Evolutionary conservation across 2,888 invertebrate genomes (phyloP).

Genomic region (Coelinius sp.): DNA sequence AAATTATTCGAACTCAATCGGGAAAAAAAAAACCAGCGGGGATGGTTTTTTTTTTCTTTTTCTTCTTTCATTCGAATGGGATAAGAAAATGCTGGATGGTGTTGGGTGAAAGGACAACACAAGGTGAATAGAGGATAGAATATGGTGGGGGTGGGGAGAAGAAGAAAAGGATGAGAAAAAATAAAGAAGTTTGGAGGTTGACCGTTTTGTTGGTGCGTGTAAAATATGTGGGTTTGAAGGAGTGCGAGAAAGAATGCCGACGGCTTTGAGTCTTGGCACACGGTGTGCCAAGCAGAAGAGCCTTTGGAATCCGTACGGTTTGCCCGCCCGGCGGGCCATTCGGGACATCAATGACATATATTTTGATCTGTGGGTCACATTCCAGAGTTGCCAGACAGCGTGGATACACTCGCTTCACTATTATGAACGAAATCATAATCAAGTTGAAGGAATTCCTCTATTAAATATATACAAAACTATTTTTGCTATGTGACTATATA

Average conservation of each 20-base stretch:
- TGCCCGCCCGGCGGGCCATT: neutral
- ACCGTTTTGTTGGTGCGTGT: constrained; percentile 21
- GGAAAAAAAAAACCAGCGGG: neutral
- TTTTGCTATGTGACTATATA: too few relatives aligned
- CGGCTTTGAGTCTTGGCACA: constrained; percentile 28
- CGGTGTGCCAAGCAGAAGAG: constrained; percentile 1
- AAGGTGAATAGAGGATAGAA: neutral
- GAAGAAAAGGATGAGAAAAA: neutral
- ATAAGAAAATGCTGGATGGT: constrained; percentile 22
- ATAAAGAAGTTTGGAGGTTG: constrained; percentile 3
- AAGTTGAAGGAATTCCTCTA: constrained; percentile 56
- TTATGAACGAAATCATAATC: constrained; percentile 56
- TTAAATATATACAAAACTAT: too few relatives aligned
- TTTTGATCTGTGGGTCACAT: constrained; percentile 51
- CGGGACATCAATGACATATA: constrained; percentile 27
- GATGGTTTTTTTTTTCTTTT: neutral
- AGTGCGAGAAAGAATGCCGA: constrained; percentile 39
- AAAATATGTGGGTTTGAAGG: constrained; percentile 23
- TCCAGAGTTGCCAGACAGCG: constrained; percentile 54
- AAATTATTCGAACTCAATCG: neutral
- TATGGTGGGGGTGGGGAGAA: neutral
- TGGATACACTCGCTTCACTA: constrained; percentile 7
- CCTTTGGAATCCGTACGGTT: constrained; percentile 6
- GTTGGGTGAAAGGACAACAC: constrained; percentile 17
- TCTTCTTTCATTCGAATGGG: constrained; percentile 6